Evolutionary conservation across 2,113 vertebrate species (phyloP).

Genomic region (Brevimyrus niger): DNA sequence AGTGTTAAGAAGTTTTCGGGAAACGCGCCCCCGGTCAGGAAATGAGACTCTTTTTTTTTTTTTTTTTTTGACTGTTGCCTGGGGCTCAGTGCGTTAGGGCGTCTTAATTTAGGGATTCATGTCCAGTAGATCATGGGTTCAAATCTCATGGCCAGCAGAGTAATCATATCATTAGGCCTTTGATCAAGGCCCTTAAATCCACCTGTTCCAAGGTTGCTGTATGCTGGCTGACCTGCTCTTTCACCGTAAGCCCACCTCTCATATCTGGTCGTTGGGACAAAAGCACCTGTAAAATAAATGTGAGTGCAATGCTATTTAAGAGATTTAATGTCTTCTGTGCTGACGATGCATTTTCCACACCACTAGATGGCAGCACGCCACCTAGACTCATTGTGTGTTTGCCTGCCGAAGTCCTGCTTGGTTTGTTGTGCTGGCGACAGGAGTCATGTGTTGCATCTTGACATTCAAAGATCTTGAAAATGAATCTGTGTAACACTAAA

Average conservation of each 20-base stretch:
- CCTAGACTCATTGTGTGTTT: not conserved
- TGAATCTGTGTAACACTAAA: not conserved
- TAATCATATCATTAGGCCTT: not conserved
- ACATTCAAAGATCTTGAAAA: not conserved
- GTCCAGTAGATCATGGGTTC: not conserved
- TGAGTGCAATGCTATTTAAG: not conserved
- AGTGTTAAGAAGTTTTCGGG: no score
- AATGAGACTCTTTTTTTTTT: no score
- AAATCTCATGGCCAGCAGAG: not conserved
- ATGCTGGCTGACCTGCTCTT: not conserved
- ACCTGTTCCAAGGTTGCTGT: not conserved
- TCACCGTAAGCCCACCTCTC: not conserved
- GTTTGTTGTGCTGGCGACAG: not conserved
- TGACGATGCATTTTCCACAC: not conserved
- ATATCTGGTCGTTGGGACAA: not conserved
- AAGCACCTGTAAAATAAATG: not conserved
- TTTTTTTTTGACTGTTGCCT: not conserved
- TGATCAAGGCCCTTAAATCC: not conserved
- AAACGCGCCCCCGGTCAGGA: not conserved
- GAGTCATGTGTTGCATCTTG: not conserved
- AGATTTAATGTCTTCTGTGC: not conserved
- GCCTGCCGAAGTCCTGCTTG: not conserved
- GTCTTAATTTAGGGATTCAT: not conserved
- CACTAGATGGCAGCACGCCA: slow-evolving; percentile 28
- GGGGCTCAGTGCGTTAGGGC: not conserved